Conservation (phyloP, 2,888 invertebrate species). For the Steinernema hermaphroditum region DNA sequence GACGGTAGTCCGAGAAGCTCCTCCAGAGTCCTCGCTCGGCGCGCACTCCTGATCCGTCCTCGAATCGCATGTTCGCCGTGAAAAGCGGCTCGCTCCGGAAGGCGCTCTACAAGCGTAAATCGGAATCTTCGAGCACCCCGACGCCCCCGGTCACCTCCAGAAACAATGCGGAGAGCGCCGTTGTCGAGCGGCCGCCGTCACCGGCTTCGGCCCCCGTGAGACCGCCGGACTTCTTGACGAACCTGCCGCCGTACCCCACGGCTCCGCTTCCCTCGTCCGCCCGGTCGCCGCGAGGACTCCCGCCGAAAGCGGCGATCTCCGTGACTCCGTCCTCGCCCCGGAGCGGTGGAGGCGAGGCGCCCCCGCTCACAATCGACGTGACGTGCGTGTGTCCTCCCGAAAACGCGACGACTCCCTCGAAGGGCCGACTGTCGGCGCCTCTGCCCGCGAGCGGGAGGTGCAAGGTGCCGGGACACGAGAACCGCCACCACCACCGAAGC, state of each 20-base stretch:
- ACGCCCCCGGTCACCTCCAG: not conserved
- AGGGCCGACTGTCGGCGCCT: constrained; percentile 26
- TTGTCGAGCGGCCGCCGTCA: not conserved
- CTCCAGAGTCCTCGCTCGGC: not conserved
- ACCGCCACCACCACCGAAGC: constrained; percentile 41
- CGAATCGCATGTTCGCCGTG: constrained; percentile 27
- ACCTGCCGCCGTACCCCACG: constrained; percentile 20
- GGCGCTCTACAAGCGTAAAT: constrained; percentile 29
- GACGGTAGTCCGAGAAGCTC: not conserved
- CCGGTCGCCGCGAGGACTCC: constrained; percentile 8
- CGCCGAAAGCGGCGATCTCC: not conserved
- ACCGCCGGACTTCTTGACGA: constrained; percentile 11
- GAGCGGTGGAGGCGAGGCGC: not conserved
- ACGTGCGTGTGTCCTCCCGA: constrained; percentile 10
- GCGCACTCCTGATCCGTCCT: not conserved
- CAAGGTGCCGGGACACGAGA: constrained; percentile 16
- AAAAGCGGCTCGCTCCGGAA: constrained; percentile 28
- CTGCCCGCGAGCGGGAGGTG: constrained; percentile 21
- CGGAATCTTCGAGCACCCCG: not conserved
- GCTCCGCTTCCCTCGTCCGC: constrained; percentile 11
- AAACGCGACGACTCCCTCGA: not conserved
- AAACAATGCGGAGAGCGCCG: not conserved
- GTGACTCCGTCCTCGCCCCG: constrained; percentile 12
- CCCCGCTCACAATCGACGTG: constrained; percentile 10
- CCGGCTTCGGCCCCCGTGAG: not conserved